These are phyloP conservation scores for Melanotaenia boesemani DNA, from an alignment of 2,797 vertebrate species.

Conservation along the genomic window DNA sequence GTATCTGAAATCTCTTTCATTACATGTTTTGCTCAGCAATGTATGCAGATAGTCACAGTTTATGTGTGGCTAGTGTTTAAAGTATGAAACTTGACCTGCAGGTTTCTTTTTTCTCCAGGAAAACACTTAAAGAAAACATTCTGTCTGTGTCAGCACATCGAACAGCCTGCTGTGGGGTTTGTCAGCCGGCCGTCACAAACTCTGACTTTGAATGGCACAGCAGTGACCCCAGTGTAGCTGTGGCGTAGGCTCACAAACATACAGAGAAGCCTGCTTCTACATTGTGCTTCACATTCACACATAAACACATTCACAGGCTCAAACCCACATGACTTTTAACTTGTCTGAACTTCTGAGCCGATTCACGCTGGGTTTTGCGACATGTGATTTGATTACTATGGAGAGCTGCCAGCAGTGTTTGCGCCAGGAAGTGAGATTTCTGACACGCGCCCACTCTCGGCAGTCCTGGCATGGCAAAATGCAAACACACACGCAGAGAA, in stretches of 20 bases:
- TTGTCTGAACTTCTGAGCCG: conserved; percentile 57
- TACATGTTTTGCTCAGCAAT: conserved; percentile 3
- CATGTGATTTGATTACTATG: conserved; percentile 68
- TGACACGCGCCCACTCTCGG: conserved; percentile 44
- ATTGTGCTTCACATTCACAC: not conserved
- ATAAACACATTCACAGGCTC: conserved; percentile 1
- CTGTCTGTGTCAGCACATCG: conserved; percentile 78
- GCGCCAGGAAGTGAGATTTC: conserved; percentile 30
- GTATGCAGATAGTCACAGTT: not conserved
- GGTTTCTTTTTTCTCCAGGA: not conserved
- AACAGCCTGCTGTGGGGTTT: conserved; percentile 69
- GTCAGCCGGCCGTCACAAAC: conserved; percentile 72
- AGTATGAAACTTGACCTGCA: conserved; percentile 12
- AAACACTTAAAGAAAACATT: conserved; percentile 62
- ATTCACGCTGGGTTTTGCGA: conserved; percentile 51
- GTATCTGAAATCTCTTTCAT: not conserved
- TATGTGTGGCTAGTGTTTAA: not conserved
- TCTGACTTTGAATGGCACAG: conserved; percentile 72
- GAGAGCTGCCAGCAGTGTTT: conserved; percentile 76
- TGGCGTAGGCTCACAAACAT: conserved; percentile 31
- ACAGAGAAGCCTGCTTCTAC: conserved; percentile 9
- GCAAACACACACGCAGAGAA: conserved; percentile 8
- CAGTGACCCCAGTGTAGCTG: conserved; percentile 55
- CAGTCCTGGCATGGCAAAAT: conserved; percentile 3
- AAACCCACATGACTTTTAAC: conserved; percentile 51